Percentiles rank a stretch among this genome's conserved stretches.
Conservation (phyloP, 2,888 invertebrate species). For the Athalia cordata region DNA sequence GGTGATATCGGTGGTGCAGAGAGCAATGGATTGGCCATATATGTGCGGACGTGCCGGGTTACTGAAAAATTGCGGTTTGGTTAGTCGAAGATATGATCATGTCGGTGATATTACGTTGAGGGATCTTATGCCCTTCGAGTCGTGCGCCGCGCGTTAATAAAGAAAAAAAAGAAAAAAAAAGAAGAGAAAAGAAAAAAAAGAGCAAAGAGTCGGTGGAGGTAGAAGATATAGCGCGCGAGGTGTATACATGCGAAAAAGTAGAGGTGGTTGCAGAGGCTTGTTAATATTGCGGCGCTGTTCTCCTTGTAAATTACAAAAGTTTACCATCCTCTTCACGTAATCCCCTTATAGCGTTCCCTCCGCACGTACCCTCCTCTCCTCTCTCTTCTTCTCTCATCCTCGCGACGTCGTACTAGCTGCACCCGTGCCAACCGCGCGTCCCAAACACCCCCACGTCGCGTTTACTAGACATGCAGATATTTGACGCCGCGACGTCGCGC, state of each 20-base stretch:
- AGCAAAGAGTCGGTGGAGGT: slow-evolving; percentile 30
- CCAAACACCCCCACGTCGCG: slow-evolving; percentile 31
- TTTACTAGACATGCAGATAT: slow-evolving; percentile 46
- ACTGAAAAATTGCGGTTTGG: slow-evolving; percentile 21
- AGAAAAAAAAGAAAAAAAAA: not conserved
- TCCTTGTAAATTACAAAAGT: slow-evolving; percentile 48
- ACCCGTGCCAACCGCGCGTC: not conserved
- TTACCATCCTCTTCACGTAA: slow-evolving; percentile 48
- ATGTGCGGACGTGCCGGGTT: slow-evolving; percentile 9
- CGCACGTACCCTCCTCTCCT: not conserved
- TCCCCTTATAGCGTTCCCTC: slow-evolving; percentile 44
- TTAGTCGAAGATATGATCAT: slow-evolving; percentile 1
- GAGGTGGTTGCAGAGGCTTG: slow-evolving; percentile 28
- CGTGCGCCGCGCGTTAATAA: slow-evolving; percentile 16
- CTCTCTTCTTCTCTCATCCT: slow-evolving; percentile 1
- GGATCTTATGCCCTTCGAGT: not conserved
- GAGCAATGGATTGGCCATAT: not conserved
- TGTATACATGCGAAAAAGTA: too few relatives aligned
- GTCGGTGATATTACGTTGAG: slow-evolving; percentile 21
- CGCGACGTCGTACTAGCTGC: slow-evolving; percentile 42
- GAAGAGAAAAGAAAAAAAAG: too few relatives aligned
- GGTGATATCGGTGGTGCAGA: too few relatives aligned
- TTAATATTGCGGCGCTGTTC: slow-evolving; percentile 48
- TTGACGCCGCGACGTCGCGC: slow-evolving; percentile 28
- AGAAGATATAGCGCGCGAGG: slow-evolving; percentile 11